Conservation (phyloP, 1,140 invertebrate genomes). For the Stegodyphus dumicola region DNA sequence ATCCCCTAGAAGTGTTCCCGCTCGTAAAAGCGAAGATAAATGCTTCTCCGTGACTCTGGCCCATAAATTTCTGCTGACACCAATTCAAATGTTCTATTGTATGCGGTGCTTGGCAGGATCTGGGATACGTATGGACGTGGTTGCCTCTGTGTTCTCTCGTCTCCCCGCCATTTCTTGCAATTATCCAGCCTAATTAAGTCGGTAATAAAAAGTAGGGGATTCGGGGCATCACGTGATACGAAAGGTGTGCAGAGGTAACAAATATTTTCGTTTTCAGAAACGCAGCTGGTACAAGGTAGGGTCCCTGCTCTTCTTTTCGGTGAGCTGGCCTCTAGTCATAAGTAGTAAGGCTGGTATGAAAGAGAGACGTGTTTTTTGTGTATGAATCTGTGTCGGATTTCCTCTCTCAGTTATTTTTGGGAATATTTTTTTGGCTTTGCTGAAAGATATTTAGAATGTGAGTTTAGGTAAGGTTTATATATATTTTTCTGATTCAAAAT, state of each 20-base stretch:
- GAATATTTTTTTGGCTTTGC: too few species aligned
- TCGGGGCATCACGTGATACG: constrained; percentile 8
- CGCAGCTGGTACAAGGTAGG: too few species aligned
- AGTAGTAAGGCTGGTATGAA: too few species aligned
- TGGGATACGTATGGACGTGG: too few species aligned
- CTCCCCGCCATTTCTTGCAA: not conserved
- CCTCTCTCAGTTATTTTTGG: too few species aligned
- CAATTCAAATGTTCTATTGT: constrained; percentile 37
- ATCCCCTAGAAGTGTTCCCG: not conserved
- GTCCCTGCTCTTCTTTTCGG: too few species aligned
- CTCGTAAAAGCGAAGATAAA: constrained; percentile 48
- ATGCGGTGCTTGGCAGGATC: not conserved
- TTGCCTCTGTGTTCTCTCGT: not conserved
- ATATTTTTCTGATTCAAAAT: too few species aligned
- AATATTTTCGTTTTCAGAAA: constrained; percentile 20
- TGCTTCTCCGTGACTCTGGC: constrained; percentile 30
- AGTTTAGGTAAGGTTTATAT: too few species aligned
- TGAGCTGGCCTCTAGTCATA: too few species aligned
- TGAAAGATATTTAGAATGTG: too few species aligned
- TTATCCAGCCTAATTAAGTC: constrained; percentile 50
- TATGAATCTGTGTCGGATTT: too few species aligned
- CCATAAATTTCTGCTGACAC: constrained; percentile 47
- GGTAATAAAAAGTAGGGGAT: constrained; percentile 36
- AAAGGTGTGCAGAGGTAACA: constrained; percentile 27
- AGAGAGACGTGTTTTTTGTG: too few species aligned